Conservation (phyloP, 2,888 invertebrate genomes). For the Eugnorisma glareosa region DNA sequence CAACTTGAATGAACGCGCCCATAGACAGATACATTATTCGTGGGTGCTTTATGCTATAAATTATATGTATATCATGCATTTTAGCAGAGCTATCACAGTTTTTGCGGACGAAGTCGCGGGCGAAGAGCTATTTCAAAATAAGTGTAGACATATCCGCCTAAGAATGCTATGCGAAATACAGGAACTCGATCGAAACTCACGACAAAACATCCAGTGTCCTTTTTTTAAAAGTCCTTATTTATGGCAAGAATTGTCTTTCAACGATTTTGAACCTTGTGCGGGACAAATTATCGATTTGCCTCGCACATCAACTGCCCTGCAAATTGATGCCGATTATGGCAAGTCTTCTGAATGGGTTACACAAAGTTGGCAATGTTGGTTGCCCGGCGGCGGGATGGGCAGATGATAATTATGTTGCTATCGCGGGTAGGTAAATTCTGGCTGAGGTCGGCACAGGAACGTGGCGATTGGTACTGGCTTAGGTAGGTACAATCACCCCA, state of each 20-base stretch:
- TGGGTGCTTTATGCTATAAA: too few species aligned
- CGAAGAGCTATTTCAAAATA: background rate
- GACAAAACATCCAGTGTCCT: background rate
- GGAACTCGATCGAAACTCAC: background rate
- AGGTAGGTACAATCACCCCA: too few species aligned
- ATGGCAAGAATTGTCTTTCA: background rate
- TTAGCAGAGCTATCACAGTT: too few species aligned
- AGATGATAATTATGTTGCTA: background rate
- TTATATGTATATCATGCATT: too few species aligned
- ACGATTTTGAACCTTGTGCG: background rate
- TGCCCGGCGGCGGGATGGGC: background rate
- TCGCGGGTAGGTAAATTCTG: background rate
- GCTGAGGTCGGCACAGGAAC: background rate
- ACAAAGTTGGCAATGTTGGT: background rate
- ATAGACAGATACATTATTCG: too few species aligned
- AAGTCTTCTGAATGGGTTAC: background rate
- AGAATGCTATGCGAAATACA: background rate
- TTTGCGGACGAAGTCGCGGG: too few species aligned
- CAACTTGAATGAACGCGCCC: too few species aligned
- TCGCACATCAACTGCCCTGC: background rate
- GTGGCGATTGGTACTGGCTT: background rate
- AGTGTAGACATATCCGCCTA: background rate
- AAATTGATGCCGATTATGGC: background rate
- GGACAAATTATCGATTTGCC: background rate
- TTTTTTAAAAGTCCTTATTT: background rate